Conservation (phyloP, 2,888 invertebrate genomes). For the Drosophila quasianomalipes region DNA sequence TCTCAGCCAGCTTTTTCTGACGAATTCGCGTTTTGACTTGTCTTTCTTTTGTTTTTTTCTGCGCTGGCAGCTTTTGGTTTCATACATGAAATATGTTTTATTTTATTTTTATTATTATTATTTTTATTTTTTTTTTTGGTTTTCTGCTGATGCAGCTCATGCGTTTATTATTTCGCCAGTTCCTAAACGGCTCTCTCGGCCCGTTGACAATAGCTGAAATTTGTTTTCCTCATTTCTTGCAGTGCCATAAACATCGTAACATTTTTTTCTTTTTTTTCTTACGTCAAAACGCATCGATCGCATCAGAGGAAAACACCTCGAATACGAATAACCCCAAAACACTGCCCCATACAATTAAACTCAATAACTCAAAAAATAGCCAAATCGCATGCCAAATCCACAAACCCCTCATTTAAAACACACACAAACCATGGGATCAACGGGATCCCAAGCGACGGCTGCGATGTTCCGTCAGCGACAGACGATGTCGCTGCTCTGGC, state of each 20-base stretch:
- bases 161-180: constrained; percentile 31
- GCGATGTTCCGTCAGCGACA: constrained; percentile 46
- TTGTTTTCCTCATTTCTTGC: constrained; percentile 37
- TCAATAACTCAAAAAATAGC: constrained; percentile 33
- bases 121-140: constrained; percentile 5
- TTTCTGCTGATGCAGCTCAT: constrained; percentile 49
- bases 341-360: constrained; percentile 50
- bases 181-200: constrained; percentile 13
- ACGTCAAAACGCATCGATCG: constrained; percentile 25
- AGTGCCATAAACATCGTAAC: constrained; percentile 67
- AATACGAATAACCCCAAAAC: constrained; percentile 56
- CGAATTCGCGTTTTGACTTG: constrained; percentile 49
- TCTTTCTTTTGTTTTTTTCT: constrained; percentile 6
- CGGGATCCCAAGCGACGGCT: constrained; percentile 65
- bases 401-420: constrained; percentile 8
- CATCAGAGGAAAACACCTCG: constrained; percentile 48
- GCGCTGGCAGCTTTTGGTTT: constrained; percentile 39
- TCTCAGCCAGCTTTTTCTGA: constrained; percentile 46
- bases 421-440: constrained; percentile 63
- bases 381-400: constrained; percentile 61
- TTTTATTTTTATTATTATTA: constrained; percentile 9
- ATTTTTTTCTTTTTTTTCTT: constrained; percentile 23
- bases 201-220: constrained; percentile 23
- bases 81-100: constrained; percentile 22
- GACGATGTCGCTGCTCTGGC: constrained; percentile 65